Evolutionary conservation across 1,140 invertebrate genomes (phyloP).

Genomic region (Drosophila triauraria): DNA sequence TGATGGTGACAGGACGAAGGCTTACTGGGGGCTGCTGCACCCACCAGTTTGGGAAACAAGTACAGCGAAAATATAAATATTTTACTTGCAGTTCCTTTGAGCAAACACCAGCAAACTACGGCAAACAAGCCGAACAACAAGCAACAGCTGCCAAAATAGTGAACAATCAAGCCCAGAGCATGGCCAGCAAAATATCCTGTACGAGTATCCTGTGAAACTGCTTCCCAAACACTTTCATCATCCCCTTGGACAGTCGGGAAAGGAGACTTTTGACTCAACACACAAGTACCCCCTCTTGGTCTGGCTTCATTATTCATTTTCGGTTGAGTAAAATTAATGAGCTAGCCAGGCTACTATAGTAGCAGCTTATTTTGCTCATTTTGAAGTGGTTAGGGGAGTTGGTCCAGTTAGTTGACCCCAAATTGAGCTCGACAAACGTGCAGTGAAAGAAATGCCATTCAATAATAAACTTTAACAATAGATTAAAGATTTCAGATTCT

Average conservation of each 20-base stretch:
- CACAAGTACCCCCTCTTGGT: not conserved
- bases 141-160: conserved; percentile 54
- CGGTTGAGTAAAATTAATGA: conserved; percentile 48
- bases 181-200: conserved; percentile 26
- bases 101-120: conserved; percentile 47
- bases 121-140: conserved; percentile 39
- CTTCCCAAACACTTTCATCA: conserved; percentile 25
- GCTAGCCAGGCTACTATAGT: conserved; percentile 23
- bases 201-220: conserved; percentile 23
- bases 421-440: conserved; percentile 17
- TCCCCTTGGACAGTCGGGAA: not conserved
- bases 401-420: conserved; percentile 34
- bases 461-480: too few relatives aligned
- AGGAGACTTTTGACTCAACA: conserved; percentile 19
- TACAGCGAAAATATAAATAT: conserved; percentile 38
- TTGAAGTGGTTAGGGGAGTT: conserved; percentile 29
- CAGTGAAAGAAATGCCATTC: not conserved
- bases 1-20: conserved; percentile 40
- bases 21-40: conserved; percentile 4
- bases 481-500: too few relatives aligned
- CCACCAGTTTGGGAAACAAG: conserved; percentile 4
- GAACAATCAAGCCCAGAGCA: conserved; percentile 37
- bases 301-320: conserved; percentile 43
- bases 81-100: conserved; percentile 38
- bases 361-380: conserved; percentile 27